Conservation (phyloP, 2,888 invertebrate species). For the Pseudococcus viburni region DNA sequence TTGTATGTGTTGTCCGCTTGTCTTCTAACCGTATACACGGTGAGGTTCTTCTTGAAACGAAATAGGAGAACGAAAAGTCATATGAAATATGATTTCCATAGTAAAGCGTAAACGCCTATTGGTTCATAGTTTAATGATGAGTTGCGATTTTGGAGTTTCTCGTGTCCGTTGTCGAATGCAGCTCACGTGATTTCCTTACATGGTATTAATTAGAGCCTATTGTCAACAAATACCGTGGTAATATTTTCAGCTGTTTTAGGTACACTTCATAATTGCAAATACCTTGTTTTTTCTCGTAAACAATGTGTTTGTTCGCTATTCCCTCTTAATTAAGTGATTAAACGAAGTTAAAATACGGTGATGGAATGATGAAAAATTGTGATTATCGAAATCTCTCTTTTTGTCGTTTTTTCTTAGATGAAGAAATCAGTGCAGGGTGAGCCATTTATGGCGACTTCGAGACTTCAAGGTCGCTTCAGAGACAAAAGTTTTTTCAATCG, state of each 20-base stretch:
- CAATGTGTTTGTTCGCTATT: too few relatives aligned
- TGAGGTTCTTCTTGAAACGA: slow-evolving; percentile 57
- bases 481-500: too few relatives aligned
- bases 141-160: background rate
- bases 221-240: background rate
- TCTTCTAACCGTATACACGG: slow-evolving; percentile 58
- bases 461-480: too few relatives aligned
- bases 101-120: slow-evolving; percentile 8
- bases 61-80: slow-evolving; percentile 8
- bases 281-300: too few relatives aligned
- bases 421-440: too few relatives aligned
- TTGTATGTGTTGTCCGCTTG: slow-evolving; percentile 61
- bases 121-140: background rate
- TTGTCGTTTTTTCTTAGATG: too few relatives aligned
- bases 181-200: background rate
- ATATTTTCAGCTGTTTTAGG: background rate
- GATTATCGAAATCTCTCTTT: too few relatives aligned
- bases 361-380: too few relatives aligned
- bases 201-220: background rate
- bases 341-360: too few relatives aligned
- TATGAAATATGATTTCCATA: slow-evolving; percentile 47
- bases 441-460: too few relatives aligned
- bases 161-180: background rate
- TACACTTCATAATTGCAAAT: background rate
- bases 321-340: too few relatives aligned